phyloP scores from a whole-genome alignment of 2,113 vertebrate species.

The Paedocypris sp. region DNA sequence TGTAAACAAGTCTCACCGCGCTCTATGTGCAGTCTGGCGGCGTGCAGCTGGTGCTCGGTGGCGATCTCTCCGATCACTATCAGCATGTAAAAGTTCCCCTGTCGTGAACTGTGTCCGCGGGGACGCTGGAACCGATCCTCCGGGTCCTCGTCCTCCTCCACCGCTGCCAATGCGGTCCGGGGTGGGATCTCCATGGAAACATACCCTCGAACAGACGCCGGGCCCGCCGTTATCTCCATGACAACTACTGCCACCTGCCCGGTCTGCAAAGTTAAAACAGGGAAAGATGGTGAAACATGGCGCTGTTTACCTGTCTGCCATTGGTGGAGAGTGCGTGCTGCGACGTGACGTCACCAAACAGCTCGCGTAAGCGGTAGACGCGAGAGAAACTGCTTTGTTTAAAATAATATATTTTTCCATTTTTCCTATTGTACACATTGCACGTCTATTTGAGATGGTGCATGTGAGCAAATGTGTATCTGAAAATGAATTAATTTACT shows the following conservation, averaged over 20 bases:
- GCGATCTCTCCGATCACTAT: conserved; percentile 80
- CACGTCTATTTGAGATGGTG: too few species aligned
- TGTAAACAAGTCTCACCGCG: conserved; percentile 70
- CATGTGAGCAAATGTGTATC: too few species aligned
- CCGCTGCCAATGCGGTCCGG: conserved; percentile 52
- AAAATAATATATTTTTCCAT: too few species aligned
- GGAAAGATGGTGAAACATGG: conserved; percentile 44
- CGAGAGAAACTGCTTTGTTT: too few species aligned
- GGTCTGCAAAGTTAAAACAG: conserved; percentile 31
- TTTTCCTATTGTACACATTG: too few species aligned
- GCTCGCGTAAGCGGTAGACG: too few species aligned
- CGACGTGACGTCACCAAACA: conserved; percentile 42
- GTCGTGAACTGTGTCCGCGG: conserved; percentile 47
- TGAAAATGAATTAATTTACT: too few species aligned
- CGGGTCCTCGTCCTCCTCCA: conserved; percentile 55
- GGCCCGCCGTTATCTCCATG: conserved; percentile 76
- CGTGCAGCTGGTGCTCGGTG: conserved; percentile 76
- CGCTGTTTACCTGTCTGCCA: conserved; percentile 28
- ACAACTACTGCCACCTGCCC: conserved; percentile 59
- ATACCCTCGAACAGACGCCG: conserved; percentile 48
- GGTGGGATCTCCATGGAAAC: conserved; percentile 79
- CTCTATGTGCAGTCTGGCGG: conserved; percentile 70
- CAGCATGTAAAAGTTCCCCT: conserved; percentile 67
- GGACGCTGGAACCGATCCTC: conserved; percentile 53
- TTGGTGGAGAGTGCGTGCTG: conserved; percentile 46